Base-by-base conservation (phyloP, 2,888 invertebrate genomes). In the Drosophila hawaiiensis region DNA sequence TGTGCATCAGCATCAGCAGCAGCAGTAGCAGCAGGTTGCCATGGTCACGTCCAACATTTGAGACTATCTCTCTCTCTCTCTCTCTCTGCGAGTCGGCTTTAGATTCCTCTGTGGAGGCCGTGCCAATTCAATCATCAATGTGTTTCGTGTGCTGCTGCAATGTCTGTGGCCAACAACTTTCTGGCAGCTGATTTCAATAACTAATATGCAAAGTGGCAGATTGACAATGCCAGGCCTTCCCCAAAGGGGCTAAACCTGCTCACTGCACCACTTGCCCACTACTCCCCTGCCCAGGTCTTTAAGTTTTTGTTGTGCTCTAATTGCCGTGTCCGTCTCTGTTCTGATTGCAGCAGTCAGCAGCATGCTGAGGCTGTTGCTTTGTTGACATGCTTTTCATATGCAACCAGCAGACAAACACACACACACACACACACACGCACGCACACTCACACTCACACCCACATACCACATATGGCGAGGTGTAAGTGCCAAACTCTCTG, bases 161-260 rank as follows among this genome's bases (percentile, higher is more conserved):
- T 63, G 63, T 78, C 61, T 87, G 70, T 78, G 72, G 79, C 79
- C 72, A 66, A 75, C 83, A 85, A 85, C 89, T 90, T 85, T 85
- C 86, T 76, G 91, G 90, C 91, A 87, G 87, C 91, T 89, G 87
- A 90, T 89, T 87, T 90, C 87, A 90, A 84, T 90, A 87, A 87
- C 91, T 87, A 85, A 85, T 85, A 85, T 90, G 85, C 83, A 84
- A 83, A 85, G 86, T 82, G 89, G 72, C 76, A 67, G 77, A 81
- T 78, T 81, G 78, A 56, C 66, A 70, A 67, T 50, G 19, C 76
- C 53, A 60, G 62, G 66, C 56, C 43, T 43, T 25, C 53, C 43
- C 47, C n/a, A 2, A 12, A 12, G 28, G 29, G n/a, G 3, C n/a
- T 28, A 19, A 52, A 58, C 41, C 41, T 43, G 68, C 50, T 50